Evolutionary conservation across 2,113 vertebrate genomes (phyloP).

Genomic region (Phainopepla nitens): DNA sequence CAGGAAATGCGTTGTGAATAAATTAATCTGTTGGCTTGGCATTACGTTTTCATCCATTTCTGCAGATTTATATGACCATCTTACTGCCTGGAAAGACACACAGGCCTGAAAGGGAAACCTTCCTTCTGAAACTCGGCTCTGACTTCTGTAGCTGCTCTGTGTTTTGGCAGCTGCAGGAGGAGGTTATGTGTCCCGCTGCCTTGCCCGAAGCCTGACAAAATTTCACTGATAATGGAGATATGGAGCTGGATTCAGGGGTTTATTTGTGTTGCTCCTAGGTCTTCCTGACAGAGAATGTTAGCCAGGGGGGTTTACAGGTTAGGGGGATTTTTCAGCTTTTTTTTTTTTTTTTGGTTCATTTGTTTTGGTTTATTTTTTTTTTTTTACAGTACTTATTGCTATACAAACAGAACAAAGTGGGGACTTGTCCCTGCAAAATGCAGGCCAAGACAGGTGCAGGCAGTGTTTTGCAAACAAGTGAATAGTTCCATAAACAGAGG

Average conservation of each 20-base stretch:
- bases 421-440: neutral
- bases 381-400: neutral
- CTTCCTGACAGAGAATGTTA: rapidly evolving
- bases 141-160: neutral
- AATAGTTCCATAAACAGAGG: neutral
- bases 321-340: neutral
- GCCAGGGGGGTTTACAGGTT: neutral
- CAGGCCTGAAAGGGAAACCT: neutral
- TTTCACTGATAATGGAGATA: neutral
- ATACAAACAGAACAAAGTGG: neutral
- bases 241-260: neutral
- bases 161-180: neutral
- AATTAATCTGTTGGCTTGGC: neutral
- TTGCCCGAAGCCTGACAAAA: neutral
- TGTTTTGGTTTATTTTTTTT: neutral
- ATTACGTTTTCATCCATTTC: neutral
- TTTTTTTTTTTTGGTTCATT: neutral
- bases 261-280: neutral
- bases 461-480: neutral
- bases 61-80: neutral
- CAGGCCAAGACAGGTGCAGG: neutral
- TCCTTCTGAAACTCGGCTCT: neutral
- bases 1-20: neutral
- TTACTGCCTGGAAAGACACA: neutral
- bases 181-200: neutral